These are phyloP conservation scores for Polia nebulosa DNA, from an alignment of 2,888 invertebrate species.

Conservation along the genomic window DNA sequence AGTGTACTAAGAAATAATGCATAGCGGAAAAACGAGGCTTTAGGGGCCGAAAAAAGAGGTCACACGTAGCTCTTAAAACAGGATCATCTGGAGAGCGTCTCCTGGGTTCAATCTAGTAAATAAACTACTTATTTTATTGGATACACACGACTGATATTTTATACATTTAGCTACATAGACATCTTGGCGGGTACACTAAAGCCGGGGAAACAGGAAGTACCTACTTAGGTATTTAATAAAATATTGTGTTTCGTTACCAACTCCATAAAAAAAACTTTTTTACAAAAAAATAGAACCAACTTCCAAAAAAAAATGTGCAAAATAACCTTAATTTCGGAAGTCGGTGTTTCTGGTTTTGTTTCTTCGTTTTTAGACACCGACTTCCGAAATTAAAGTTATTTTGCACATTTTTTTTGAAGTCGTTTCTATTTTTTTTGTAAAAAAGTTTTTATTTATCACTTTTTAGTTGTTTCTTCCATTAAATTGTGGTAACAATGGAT, in stretches of 20 bases:
- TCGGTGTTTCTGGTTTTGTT: no score
- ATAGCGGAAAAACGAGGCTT: constrained; percentile 9
- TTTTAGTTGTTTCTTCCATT: no score
- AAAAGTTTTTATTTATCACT: no score
- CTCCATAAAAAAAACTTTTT: no score
- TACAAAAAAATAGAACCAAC: no score
- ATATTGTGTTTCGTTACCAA: not conserved
- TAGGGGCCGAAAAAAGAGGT: constrained; percentile 38
- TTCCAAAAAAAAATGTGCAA: no score
- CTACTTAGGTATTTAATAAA: not conserved
- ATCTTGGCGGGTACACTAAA: not conserved
- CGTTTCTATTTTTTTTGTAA: no score
- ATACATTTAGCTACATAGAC: not conserved
- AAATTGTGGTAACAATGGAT: no score
- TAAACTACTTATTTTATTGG: constrained; percentile 34
- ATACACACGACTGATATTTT: constrained; percentile 4
- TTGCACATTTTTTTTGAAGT: no score
- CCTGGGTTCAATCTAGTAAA: constrained; percentile 19
- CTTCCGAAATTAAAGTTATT: no score
- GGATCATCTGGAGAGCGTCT: constrained; percentile 32
- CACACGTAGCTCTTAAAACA: constrained; percentile 39
- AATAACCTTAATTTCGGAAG: no score
- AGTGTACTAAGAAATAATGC: constrained; percentile 37
- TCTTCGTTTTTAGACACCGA: no score
- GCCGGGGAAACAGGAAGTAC: not conserved